Evolutionary conservation across 2,888 invertebrate species (phyloP).

Genomic region (Prostheceraeus crozeri): DNA sequence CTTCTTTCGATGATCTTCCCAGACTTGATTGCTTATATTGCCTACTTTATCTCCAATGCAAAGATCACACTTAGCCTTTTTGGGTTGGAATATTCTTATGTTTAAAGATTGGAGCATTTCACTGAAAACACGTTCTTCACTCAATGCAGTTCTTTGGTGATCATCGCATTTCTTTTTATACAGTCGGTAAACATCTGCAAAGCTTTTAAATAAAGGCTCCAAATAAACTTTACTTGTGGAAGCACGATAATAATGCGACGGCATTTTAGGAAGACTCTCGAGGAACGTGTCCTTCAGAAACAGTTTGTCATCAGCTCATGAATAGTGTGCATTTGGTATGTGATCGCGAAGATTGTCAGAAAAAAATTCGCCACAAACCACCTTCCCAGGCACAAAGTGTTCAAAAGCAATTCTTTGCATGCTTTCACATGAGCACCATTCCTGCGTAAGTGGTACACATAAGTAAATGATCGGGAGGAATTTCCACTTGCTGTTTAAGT

Average conservation of each 20-base stretch:
- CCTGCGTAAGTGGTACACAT: too few species aligned
- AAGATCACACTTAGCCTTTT: conserved; percentile 21
- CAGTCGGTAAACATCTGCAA: conserved; percentile 34
- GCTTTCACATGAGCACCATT: too few species aligned
- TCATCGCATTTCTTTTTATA: too few species aligned
- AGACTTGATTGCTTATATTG: conserved; percentile 31
- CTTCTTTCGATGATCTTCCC: not conserved
- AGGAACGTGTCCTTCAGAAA: conserved; percentile 26
- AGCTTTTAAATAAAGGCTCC: conserved; percentile 37
- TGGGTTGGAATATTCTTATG: conserved; percentile 12
- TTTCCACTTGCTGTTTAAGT: too few species aligned
- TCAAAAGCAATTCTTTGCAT: too few species aligned
- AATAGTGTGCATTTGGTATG: conserved; percentile 11
- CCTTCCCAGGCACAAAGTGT: too few species aligned
- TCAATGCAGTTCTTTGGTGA: too few species aligned
- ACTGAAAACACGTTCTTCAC: too few species aligned
- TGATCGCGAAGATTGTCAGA: too few species aligned
- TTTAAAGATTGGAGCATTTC: conserved; percentile 7
- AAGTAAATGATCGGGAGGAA: too few species aligned
- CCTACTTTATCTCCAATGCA: conserved; percentile 27
- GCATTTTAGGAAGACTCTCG: conserved; percentile 35
- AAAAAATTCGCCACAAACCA: too few species aligned
- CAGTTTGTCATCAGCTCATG: conserved; percentile 11
- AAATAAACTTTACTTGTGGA: conserved; percentile 37
- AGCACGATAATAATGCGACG: conserved; percentile 40